Base-by-base conservation (phyloP, 1,140 invertebrate species). In the Drosophila orosa region DNA sequence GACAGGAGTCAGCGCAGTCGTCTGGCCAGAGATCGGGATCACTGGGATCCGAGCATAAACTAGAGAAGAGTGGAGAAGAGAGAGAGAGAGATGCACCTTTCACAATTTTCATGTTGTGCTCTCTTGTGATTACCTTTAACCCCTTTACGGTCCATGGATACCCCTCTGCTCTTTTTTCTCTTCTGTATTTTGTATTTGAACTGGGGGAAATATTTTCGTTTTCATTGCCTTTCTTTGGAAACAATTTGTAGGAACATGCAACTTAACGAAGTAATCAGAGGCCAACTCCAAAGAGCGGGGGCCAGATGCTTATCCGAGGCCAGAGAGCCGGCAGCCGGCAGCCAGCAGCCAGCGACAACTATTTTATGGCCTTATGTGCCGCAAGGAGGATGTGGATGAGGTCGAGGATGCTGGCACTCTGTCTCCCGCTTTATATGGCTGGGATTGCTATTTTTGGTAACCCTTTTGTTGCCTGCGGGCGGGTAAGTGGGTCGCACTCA, bases 181-280 rank as follows among this genome's bases (percentile, higher is more conserved):
- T 57, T 44, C 24, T 48, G 12, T 37, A 29, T 44, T 44, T 24
- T 27, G 10, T 45, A 42, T 25, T 27, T 10, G 42, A 61, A 69
- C 58, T 12, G 47, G 50, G 63, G 57, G 72, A 66, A 89, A 79
- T 63, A 86, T 82, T 86, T 86, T 83, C 74, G 77, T 89, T 89
- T 78, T 73, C 80, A 87, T 83, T 89, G 84, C 80, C 76, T 87
- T 87, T 87, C 80, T 89, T 89, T 87, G 73, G 84, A 84, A 87
- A 89, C 84, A 87, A 87, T 87, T 87, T 87, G 84, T 89, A 89
- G 54, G 80, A 83, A 89, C 84, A 84, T 84, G 80, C 69, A 84
- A 71, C 84, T 84, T 89, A 89, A 87, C 84, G 73, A 87, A 87
- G 80, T 87, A 80, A 87, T 87, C 84, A 87, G 75, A 67, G 73